A percentile compares a stretch with the other conserved stretches of the same genome.
These are phyloP conservation scores for Denticeps clupeoides DNA, from an alignment of 2,797 vertebrate genomes.

Conservation along the genomic window DNA sequence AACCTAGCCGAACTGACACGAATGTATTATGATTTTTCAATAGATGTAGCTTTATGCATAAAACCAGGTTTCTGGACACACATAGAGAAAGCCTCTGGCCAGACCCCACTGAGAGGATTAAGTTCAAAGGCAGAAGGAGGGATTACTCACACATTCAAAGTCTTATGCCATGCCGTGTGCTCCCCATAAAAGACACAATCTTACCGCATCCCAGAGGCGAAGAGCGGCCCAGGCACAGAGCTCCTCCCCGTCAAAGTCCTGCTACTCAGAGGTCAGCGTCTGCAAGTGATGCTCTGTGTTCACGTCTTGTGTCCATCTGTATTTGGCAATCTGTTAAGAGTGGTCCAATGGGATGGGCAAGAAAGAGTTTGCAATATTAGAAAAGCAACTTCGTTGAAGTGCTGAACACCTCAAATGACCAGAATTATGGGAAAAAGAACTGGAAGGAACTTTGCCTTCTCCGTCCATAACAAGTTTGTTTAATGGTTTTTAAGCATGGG, in stretches of 20 bases:
- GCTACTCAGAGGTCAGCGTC: no score
- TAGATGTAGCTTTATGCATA: slow-evolving; percentile 44
- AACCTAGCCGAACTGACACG: slow-evolving; percentile 15
- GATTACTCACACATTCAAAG: slow-evolving; percentile 58
- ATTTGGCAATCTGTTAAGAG: no score
- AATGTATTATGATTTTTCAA: slow-evolving; percentile 52
- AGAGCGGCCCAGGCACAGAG: slow-evolving; percentile 27
- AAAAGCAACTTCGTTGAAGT: no score
- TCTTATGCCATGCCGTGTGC: slow-evolving; percentile 40
- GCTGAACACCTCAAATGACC: no score
- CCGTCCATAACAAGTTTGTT: no score
- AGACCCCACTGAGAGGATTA: slow-evolving; percentile 52
- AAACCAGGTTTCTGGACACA: slow-evolving; percentile 54
- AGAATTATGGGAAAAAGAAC: no score
- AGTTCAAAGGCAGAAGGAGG: slow-evolving; percentile 61
- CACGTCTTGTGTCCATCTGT: no score
- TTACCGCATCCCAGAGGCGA: slow-evolving; percentile 45
- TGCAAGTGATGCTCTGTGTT: no score
- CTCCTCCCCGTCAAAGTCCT: slow-evolving; percentile 34
- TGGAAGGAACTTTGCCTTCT: no score
- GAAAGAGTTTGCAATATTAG: no score
- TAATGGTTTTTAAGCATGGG: no score
- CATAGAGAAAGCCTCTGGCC: slow-evolving; percentile 14
- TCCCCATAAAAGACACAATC: slow-evolving; percentile 44
- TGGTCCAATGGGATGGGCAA: no score